These are phyloP conservation scores for Picathartes gymnocephalus DNA, from an alignment of 2,113 vertebrate genomes.

Conservation along the genomic window DNA sequence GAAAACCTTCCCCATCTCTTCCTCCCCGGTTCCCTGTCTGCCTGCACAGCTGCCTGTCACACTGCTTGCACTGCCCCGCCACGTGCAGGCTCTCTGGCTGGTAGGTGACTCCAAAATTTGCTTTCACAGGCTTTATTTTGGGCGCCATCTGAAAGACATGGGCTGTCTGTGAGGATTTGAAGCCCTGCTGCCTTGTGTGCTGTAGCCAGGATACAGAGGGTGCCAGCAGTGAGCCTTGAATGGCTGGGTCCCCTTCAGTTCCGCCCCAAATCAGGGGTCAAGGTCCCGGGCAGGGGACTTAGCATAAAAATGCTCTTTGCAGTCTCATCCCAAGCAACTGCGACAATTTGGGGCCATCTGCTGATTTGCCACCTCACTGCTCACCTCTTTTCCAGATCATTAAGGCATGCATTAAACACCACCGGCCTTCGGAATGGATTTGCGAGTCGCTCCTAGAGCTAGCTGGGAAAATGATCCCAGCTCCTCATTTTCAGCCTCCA, in stretches of 20 bases:
- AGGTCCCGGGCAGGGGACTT: neutral
- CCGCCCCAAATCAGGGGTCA: fast-evolving
- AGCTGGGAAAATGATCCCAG: neutral
- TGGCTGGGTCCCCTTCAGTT: neutral
- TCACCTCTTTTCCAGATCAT: conserved; percentile 35
- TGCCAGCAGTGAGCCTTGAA: fast-evolving
- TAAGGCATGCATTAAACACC: neutral
- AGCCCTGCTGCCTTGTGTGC: neutral
- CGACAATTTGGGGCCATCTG: neutral
- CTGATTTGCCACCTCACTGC: conserved; percentile 30
- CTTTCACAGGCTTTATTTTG: neutral
- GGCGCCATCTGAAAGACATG: neutral
- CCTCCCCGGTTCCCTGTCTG: neutral
- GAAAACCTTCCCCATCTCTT: neutral
- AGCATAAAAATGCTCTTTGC: neutral
- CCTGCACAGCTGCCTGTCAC: neutral
- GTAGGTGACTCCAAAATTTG: neutral
- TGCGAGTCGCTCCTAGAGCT: neutral
- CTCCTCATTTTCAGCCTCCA: neutral
- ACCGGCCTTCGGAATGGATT: neutral
- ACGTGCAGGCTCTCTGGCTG: fast-evolving
- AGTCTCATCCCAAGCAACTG: neutral
- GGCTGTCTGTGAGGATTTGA: neutral
- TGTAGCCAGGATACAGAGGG: neutral
- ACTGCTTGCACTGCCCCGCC: neutral